Conservation (phyloP, 2,888 invertebrate species). For the Epsilonema sp. region DNA sequence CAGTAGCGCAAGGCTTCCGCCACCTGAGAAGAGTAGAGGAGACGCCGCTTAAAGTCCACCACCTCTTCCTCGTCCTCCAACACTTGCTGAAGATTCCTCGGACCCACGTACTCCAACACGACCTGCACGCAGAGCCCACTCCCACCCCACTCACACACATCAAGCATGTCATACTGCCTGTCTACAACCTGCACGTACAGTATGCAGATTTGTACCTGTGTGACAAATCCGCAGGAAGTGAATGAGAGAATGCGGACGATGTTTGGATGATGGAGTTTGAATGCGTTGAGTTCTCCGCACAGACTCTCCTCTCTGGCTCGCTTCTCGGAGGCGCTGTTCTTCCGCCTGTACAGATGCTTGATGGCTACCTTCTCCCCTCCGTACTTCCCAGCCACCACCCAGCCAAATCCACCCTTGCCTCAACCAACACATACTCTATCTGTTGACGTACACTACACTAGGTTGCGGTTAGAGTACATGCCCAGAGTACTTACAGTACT, state of each 20-base stretch:
- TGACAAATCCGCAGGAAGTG: neutral
- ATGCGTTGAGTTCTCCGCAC: slow-evolving; percentile 8
- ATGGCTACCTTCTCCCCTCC: slow-evolving; percentile 2
- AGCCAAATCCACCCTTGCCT: slow-evolving; percentile 8
- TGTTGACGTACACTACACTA: no score
- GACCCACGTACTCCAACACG: slow-evolving; percentile 6
- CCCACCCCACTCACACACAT: neutral
- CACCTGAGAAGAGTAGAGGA: neutral
- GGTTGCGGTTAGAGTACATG: no score
- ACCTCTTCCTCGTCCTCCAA: neutral
- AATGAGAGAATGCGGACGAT: slow-evolving; percentile 7
- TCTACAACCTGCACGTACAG: neutral
- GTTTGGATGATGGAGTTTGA: slow-evolving; percentile 5
- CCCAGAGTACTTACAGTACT: no score
- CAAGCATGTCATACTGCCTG: neutral
- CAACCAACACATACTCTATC: no score
- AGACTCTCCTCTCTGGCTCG: neutral
- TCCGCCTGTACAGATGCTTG: slow-evolving; percentile 5
- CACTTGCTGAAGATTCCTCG: neutral
- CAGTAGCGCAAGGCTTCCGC: slow-evolving; percentile 2
- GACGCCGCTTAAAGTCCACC: neutral
- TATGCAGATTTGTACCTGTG: neutral
- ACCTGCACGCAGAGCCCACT: neutral
- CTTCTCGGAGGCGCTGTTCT: neutral
- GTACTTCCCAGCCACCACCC: slow-evolving; percentile 5